A percentile compares a stretch with the other conserved stretches of the same genome.
Evolutionary conservation across 2,888 invertebrate genomes (phyloP).

Genomic region (Odontocerum albicorne): DNA sequence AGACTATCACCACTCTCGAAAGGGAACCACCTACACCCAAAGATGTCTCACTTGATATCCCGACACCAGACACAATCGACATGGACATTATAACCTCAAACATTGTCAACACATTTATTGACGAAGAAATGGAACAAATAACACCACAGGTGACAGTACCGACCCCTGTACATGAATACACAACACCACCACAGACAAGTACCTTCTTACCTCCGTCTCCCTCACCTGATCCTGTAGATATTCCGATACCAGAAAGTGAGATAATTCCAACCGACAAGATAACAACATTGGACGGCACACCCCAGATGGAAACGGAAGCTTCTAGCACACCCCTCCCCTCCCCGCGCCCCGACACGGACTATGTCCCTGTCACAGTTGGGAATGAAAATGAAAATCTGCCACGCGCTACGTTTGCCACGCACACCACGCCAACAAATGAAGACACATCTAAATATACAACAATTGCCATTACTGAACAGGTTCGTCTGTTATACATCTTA

Average conservation of each 20-base stretch:
- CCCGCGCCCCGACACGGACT: background rate
- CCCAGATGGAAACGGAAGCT: constrained; percentile 19
- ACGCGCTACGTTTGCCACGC: constrained; percentile 23
- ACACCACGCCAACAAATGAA: constrained; percentile 38
- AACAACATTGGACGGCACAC: constrained; percentile 24
- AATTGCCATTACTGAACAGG: constrained; percentile 44
- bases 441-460: constrained; percentile 44
- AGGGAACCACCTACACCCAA: constrained; percentile 48
- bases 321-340: constrained; percentile 3
- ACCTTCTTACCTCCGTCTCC: constrained; percentile 38
- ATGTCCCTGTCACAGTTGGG: background rate
- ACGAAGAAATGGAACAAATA: constrained; percentile 26
- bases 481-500: constrained; percentile 35
- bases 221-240: constrained; percentile 41
- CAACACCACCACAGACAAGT: constrained; percentile 24
- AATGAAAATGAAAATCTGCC: constrained; percentile 3
- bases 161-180: constrained; percentile 39
- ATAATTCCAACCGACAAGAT: constrained; percentile 14
- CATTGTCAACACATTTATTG: constrained; percentile 27
- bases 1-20: constrained; percentile 41
- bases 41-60: constrained; percentile 39
- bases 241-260: constrained; percentile 19
- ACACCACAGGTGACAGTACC: constrained; percentile 38
- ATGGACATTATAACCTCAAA: no score
- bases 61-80: constrained; percentile 40